These are phyloP conservation scores for Microcebus jonahi DNA, from an alignment of 2,113 vertebrate genomes.

Conservation along the genomic window DNA sequence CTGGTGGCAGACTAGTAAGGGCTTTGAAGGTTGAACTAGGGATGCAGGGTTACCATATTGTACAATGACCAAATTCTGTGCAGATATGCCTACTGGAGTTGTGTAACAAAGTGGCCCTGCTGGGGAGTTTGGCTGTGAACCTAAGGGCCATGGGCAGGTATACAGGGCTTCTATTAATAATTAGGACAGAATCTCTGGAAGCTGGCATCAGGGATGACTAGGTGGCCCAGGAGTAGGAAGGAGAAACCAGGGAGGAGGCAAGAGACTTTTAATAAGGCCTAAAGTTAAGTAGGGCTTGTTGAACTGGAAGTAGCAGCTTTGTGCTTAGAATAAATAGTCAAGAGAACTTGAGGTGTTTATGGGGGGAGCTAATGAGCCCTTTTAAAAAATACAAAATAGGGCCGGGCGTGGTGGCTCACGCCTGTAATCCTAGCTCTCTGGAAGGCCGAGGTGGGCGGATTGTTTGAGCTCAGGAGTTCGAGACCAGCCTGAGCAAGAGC, in stretches of 20 bases:
- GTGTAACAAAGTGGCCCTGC: not conserved
- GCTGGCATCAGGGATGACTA: not conserved
- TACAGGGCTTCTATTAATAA: not conserved
- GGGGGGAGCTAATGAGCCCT: not conserved
- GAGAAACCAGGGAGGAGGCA: not conserved
- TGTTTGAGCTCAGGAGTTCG: too few species aligned
- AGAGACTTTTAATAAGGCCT: not conserved
- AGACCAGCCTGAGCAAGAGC: too few species aligned
- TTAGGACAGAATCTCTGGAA: not conserved
- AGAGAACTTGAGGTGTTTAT: not conserved
- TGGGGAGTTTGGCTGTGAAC: not conserved
- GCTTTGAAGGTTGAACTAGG: not conserved
- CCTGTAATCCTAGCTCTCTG: too few species aligned
- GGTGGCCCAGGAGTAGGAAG: not conserved
- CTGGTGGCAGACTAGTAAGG: not conserved
- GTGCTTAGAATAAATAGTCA: not conserved
- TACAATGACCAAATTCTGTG: not conserved
- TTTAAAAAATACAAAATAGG: constrained; percentile 7
- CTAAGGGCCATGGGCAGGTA: not conserved
- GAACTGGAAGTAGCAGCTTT: not conserved
- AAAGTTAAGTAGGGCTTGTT: not conserved
- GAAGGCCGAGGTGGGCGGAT: too few species aligned
- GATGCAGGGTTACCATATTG: not conserved
- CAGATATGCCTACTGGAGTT: not conserved
- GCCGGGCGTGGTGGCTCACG: too few species aligned